Evolutionary conservation across 1,140 invertebrate genomes (phyloP).

Genomic region (Dysdera silvatica): DNA sequence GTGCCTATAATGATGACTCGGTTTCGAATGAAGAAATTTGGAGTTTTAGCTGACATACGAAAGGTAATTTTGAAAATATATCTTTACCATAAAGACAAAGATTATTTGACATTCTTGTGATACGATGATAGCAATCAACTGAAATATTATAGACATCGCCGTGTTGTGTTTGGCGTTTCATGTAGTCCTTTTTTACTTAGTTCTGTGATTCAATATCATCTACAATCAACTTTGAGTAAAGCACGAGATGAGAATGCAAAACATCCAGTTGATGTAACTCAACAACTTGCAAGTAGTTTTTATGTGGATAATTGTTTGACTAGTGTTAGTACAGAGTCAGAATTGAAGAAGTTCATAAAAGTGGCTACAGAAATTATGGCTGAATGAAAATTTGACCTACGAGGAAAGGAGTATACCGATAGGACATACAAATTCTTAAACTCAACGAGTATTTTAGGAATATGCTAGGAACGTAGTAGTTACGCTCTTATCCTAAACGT

Average conservation of each 20-base stretch:
- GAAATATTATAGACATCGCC: neutral
- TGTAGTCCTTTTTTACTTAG: slow-evolving; percentile 7
- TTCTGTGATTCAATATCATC: neutral
- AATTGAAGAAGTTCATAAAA: neutral
- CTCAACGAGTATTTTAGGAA: neutral
- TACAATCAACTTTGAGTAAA: neutral
- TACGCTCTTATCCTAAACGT: slow-evolving; percentile 5
- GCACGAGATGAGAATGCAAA: neutral
- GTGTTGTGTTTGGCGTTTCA: slow-evolving; percentile 9
- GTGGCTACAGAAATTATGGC: neutral
- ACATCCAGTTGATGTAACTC: neutral
- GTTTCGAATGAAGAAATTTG: slow-evolving; percentile 17
- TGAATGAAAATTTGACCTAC: slow-evolving; percentile 8
- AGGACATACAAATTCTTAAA: neutral
- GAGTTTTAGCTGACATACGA: slow-evolving; percentile 15
- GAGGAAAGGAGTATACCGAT: neutral
- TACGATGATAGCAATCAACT: neutral
- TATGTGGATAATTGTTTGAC: slow-evolving; percentile 15
- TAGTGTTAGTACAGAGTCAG: neutral
- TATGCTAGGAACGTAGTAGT: neutral
- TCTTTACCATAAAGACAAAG: slow-evolving; percentile 7
- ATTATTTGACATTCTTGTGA: slow-evolving; percentile 15
- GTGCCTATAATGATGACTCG: slow-evolving; percentile 35
- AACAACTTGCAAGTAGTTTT: neutral
- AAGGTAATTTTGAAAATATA: slow-evolving; percentile 29